Evolutionary conservation across 2,113 vertebrate species (phyloP), one percentile per base, ranked within the genome.

Genomic region (Caranx ignobilis): DNA sequence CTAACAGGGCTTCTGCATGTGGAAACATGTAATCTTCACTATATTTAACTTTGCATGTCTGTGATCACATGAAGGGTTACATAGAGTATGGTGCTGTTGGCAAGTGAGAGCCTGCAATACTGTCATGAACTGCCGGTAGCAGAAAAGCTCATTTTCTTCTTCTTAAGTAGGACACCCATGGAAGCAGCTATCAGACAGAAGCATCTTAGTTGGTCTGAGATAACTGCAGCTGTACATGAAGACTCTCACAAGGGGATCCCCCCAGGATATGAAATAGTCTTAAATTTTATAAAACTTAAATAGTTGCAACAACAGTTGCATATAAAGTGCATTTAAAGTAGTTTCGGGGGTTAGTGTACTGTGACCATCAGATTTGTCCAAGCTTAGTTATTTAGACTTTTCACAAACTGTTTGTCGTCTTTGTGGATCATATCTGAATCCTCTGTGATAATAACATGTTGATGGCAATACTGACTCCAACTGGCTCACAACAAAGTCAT

Each of bases 41-140:
- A 43, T 47, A 54, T 55, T 26, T 41, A 60, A 37, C 43, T 32
- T 21, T 62, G 19, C 62, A 39, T 26, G 47, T 19, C 12, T 54
- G 12, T 41, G 26, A 61, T 75, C 68, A 62, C 67, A 61, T 21
- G 41, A 48, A 64, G 60, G 26, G 54, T 75, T 62, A 62, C 67
- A 61, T 21, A 48, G 55, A 64, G 60, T 47, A 55, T 26, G 12
- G 74, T 10, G 3, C 35, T 32, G 21, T 5, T 12, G 47, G 52
- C 64, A 50, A 75, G 13, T 48, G 41, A 79, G 71, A 67, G 60
- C 16, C 32, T 3, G 18, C 18, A n/a, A 71, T 55, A 48, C 47
- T 54, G 31, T 62, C 74, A 52, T 71, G 64, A 74, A 50, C 8
- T 32, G 5, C 66, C 52, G 34, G 60, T 7, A 57, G 26, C 21